Conservation (phyloP, 2,888 invertebrate species). For the Orchestes rusci region DNA sequence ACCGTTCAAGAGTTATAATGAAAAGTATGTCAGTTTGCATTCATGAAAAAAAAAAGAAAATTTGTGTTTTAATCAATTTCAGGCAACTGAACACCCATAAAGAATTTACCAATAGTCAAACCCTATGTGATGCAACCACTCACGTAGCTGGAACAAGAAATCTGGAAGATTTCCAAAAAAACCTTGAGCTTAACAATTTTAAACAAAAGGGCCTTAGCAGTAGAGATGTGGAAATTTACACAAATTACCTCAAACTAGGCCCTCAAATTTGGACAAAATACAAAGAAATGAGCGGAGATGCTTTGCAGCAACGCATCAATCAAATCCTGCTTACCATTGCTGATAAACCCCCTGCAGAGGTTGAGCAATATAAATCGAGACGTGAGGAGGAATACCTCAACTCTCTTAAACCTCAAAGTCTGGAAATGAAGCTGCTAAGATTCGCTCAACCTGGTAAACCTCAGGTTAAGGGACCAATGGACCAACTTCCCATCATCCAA, state of each 20-base stretch:
- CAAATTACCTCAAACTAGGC: conserved; percentile 4
- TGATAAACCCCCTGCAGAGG: background rate
- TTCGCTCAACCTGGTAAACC: conserved; percentile 29
- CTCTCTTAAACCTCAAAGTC: conserved; percentile 37
- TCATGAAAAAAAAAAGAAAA: no score
- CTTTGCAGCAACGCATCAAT: conserved; percentile 6
- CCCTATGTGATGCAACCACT: conserved; percentile 6
- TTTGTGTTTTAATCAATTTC: no score
- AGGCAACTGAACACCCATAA: conserved; percentile 14
- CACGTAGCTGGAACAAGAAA: conserved; percentile 18
- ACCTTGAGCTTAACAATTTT: conserved; percentile 44
- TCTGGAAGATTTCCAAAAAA: conserved; percentile 44
- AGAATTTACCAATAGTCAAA: conserved; percentile 9
- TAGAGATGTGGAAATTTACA: conserved; percentile 47
- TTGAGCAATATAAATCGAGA: conserved; percentile 11
- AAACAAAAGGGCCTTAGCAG: conserved; percentile 46
- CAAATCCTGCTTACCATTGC: background rate
- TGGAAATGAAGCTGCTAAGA: conserved; percentile 36
- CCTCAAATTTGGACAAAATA: conserved; percentile 14
- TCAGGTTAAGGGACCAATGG: conserved; percentile 42
- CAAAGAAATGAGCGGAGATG: conserved; percentile 13
- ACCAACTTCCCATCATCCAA: conserved; percentile 48
- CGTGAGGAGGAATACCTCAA: conserved; percentile 31
- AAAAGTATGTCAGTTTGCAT: background rate
- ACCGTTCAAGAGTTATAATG: no score